These are phyloP conservation scores for Hapalemur alaotrensis DNA, from an alignment of 2,797 vertebrate genomes.

Conservation along the genomic window DNA sequence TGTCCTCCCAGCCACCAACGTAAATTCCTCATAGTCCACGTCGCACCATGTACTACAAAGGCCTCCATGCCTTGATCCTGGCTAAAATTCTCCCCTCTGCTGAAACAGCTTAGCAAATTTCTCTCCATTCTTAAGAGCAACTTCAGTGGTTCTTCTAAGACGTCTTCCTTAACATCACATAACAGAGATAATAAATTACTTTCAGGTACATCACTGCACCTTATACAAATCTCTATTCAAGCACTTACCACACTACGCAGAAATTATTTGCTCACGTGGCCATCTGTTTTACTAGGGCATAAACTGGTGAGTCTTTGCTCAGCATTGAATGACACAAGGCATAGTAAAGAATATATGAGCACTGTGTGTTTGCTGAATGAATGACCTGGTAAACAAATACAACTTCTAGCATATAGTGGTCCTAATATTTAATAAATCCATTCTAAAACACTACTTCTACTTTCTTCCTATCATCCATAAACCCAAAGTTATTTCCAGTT, in stretches of 20 bases:
- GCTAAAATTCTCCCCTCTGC: neutral
- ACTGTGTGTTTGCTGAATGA: neutral
- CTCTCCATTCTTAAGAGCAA: neutral
- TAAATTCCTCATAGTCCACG: neutral
- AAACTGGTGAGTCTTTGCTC: neutral
- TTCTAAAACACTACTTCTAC: neutral
- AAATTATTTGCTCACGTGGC: neutral
- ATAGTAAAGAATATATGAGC: neutral
- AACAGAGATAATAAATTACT: neutral
- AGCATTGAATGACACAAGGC: neutral
- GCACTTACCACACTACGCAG: accelerated
- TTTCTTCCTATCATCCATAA: neutral
- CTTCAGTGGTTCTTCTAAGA: neutral
- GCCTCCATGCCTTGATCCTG: accelerated
- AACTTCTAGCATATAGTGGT: neutral
- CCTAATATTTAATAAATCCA: neutral
- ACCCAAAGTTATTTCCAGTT: neutral
- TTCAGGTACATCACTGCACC: neutral
- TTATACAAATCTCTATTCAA: neutral
- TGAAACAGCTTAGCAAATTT: neutral
- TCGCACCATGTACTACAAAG: accelerated
- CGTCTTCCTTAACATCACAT: neutral
- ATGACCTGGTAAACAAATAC: neutral
- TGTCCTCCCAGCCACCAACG: neutral
- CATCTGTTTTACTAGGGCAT: neutral